These are phyloP conservation scores for Nothobranchius furzeri DNA, from an alignment of 2,113 vertebrate species.

Conservation along the genomic window DNA sequence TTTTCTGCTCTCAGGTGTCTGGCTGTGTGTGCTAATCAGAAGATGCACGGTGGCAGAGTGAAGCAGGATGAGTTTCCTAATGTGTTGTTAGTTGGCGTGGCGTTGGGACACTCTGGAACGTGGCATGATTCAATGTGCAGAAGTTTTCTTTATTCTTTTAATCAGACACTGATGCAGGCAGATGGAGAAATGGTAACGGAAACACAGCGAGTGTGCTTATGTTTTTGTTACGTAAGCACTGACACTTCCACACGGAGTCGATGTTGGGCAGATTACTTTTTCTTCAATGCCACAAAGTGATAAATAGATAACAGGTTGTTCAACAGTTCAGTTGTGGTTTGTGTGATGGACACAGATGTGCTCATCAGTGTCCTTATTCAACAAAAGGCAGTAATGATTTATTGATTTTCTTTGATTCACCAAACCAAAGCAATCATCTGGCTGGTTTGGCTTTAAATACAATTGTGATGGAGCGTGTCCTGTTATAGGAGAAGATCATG, in stretches of 20 bases:
- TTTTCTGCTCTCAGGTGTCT: constrained; percentile 51
- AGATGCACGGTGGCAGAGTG: constrained; percentile 44
- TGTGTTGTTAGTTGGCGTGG: constrained; percentile 61
- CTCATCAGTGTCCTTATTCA: constrained; percentile 21
- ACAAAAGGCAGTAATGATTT: constrained; percentile 39
- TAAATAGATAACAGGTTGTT: constrained; percentile 37
- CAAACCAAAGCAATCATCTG: constrained; percentile 32
- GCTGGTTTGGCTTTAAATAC: constrained; percentile 32
- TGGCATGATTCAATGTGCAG: constrained; percentile 55
- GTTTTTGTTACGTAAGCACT: constrained; percentile 45
- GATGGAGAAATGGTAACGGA: constrained; percentile 13
- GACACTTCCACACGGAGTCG: constrained; percentile 33
- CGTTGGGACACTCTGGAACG: constrained; percentile 35
- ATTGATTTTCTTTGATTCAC: constrained; percentile 41
- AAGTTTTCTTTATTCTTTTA: constrained; percentile 10
- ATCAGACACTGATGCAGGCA: constrained; percentile 32
- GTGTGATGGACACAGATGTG: constrained; percentile 24
- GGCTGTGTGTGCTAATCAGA: constrained; percentile 66
- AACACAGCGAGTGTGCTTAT: constrained; percentile 11
- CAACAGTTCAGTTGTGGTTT: constrained; percentile 16
- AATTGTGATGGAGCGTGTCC: constrained; percentile 22
- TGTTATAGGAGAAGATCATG: constrained; percentile 9
- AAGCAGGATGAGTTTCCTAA: constrained; percentile 47
- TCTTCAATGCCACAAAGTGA: constrained; percentile 8
- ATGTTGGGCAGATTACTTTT: constrained; percentile 48